Evolutionary conservation across 2,113 vertebrate species (phyloP).

Genomic region (Acanthochromis polyacanthus): DNA sequence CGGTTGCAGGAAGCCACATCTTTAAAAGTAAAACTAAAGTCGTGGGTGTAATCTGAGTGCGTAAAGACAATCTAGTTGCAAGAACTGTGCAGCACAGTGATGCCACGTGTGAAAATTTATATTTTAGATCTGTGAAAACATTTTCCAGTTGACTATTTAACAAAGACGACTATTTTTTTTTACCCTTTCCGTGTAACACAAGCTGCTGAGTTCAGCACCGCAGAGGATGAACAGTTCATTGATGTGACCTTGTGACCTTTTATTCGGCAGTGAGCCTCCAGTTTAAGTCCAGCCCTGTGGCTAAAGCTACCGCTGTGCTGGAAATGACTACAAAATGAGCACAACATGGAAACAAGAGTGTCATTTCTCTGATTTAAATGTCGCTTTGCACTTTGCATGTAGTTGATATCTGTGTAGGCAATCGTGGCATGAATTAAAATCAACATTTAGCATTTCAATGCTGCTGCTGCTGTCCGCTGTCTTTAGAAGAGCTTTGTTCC

Average conservation of each 20-base stretch:
- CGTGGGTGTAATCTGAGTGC: too few species aligned
- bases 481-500: constrained; percentile 90
- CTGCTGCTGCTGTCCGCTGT: fast-evolving
- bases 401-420: background rate
- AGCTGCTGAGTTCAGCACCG: constrained; percentile 4
- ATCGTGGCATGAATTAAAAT: background rate
- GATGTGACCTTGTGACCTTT: constrained; percentile 13
- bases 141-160: too few species aligned
- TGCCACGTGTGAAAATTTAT: too few species aligned
- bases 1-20: too few species aligned
- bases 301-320: background rate
- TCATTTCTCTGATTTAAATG: background rate
- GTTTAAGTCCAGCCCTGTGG: too few species aligned
- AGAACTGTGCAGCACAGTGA: too few species aligned
- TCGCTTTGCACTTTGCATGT: background rate
- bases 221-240: constrained; percentile 5
- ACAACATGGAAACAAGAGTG: background rate
- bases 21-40: too few species aligned
- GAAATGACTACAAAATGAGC: background rate
- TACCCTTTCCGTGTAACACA: background rate
- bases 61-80: too few species aligned
- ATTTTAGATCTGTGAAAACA: too few species aligned
- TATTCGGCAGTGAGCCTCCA: background rate
- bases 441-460: background rate
- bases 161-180: too few species aligned